These are phyloP conservation scores for Erebia ligea DNA, from an alignment of 2,888 invertebrate species.

Conservation along the genomic window DNA sequence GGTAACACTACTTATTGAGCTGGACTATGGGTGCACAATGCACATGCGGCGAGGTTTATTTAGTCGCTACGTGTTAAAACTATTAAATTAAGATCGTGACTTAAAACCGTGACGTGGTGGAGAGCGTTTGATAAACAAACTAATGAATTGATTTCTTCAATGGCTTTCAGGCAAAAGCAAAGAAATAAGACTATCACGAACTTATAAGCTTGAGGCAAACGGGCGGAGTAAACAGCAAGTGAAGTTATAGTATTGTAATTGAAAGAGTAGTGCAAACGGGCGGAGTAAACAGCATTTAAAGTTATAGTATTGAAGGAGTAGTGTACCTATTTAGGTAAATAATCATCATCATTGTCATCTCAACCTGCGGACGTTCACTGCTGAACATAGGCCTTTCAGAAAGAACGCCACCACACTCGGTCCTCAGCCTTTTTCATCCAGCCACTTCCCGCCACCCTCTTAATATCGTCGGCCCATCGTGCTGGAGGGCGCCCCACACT, in stretches of 20 bases:
- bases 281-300: background rate
- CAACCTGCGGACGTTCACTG: no score
- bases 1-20: background rate
- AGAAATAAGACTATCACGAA: background rate
- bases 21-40: slow-evolving; percentile 23
- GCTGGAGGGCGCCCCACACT: no score
- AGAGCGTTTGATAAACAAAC: slow-evolving; percentile 7
- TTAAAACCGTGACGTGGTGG: slow-evolving; percentile 20
- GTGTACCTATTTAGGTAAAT: background rate
- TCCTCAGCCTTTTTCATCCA: no score
- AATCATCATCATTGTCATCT: no score
- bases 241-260: background rate
- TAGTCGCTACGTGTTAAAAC: slow-evolving; percentile 26
- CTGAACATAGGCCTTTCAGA: no score
- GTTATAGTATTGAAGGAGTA: background rate
- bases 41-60: slow-evolving; percentile 13
- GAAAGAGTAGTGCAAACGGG: no score
- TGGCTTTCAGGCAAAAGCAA: background rate
- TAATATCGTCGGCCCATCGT: no score
- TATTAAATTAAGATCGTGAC: slow-evolving; percentile 33
- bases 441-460: no score
- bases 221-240: background rate
- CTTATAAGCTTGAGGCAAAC: background rate
- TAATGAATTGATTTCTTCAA: slow-evolving; percentile 13
- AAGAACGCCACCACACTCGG: no score